Evolutionary conservation across 2,113 vertebrate genomes (phyloP).

Genomic region (Ophthalmolycus amberensis): DNA sequence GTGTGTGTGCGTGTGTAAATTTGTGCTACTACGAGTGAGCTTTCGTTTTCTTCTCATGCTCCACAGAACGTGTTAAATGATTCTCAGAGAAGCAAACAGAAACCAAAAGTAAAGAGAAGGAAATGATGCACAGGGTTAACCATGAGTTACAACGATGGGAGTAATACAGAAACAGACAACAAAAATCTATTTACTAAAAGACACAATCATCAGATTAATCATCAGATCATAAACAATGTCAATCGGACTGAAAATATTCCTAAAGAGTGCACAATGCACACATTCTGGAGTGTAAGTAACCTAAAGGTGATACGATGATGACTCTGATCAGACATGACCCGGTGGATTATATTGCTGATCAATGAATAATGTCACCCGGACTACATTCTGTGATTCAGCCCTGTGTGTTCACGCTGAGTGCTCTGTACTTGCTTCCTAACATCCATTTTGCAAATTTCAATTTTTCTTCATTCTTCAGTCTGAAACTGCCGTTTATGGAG

Average conservation of each 20-base stretch:
- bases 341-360: not conserved
- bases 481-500: slow-evolving; percentile 68
- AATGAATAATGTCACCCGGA: not conserved
- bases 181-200: not conserved
- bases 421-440: slow-evolving; percentile 28
- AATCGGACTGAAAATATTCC: not conserved
- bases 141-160: not conserved
- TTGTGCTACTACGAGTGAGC: slow-evolving; percentile 50
- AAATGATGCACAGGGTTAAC: slow-evolving; percentile 3
- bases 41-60: slow-evolving; percentile 50
- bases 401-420: not conserved
- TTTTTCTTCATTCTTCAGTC: slow-evolving; percentile 55
- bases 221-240: not conserved
- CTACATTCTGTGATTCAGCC: not conserved
- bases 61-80: slow-evolving; percentile 38
- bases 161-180: not conserved
- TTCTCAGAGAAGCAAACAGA: slow-evolving; percentile 45
- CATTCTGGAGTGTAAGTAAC: not conserved
- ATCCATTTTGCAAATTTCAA: slow-evolving; percentile 25
- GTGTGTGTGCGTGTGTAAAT: slow-evolving; percentile 52
- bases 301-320: not conserved
- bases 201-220: not conserved
- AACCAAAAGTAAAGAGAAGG: slow-evolving; percentile 16
- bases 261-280: not conserved
- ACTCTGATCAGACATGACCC: not conserved